Evolutionary conservation across 2,888 invertebrate genomes (phyloP), one percentile per base, ranked within the genome.

Genomic region (Gerris lacustris): DNA sequence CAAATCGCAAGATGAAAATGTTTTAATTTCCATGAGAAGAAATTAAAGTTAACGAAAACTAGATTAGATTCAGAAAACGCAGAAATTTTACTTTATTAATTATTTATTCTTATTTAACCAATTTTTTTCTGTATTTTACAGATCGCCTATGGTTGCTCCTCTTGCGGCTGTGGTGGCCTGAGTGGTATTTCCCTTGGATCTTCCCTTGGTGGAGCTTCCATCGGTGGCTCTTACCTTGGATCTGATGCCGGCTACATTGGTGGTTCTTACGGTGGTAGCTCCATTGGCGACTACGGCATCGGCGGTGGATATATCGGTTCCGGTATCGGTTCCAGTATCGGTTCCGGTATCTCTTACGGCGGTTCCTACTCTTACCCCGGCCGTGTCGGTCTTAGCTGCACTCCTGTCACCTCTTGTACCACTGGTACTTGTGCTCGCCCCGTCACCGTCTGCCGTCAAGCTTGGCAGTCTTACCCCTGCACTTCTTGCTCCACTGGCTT

Each of bases 381-480:
- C 67, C 6, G 47, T n/a, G 11, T 44, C 4, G 6, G 67, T 55
- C 17, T 69, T 43, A n/a, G 31, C 69, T 47, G 43, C 67, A 4
- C 45, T 63, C 6, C 63, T 47, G 44, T 69, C 43, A 45, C 66
- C 45, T 0, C 68, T 47, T 2, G 72, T 69, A 45, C 72, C 63
- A 66, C 72, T 70, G 55, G 66, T 4, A 17, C 66, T 71, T 62
- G 47, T 70, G 63, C n/a, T 69, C 68, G 43, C 68, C 68, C 11
- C 71, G 67, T 43, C 69, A 69, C 66, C 71, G 67, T 63, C 70
- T 72, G 43, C 73, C 69, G 63, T 15, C 55, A 55, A 5, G 55
- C 55, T 55, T 55, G 55, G 55, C 55, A 55, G 55, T 2, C 9
- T 15, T 11, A 9, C 55, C 55, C 55, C 55, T 9, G 9, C 55